Percentiles rank a stretch among this genome's conserved stretches.
phyloP scores from a whole-genome alignment of 1,140 invertebrate species.

The Drosophila tani region DNA sequence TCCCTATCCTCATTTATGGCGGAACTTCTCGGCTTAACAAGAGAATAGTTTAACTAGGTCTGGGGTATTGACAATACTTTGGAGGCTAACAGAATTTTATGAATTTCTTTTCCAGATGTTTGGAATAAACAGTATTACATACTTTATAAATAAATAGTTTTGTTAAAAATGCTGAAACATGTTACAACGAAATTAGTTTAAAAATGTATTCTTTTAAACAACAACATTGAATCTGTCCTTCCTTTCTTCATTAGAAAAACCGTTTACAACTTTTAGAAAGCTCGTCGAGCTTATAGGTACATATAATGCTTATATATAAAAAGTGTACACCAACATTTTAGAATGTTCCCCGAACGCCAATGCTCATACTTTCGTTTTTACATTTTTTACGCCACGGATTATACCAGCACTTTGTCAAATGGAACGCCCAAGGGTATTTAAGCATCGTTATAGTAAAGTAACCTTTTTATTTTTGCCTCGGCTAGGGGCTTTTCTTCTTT shows the following conservation, averaged over 20 bases:
- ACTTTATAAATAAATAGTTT: too few species aligned
- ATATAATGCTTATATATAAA: background rate
- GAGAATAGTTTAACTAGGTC: slow-evolving; percentile 33
- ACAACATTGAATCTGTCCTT: background rate
- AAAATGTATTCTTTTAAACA: background rate
- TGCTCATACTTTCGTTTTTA: slow-evolving; percentile 14
- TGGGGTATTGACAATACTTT: slow-evolving; percentile 33
- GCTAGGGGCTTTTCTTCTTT: slow-evolving; percentile 13
- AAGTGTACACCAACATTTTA: slow-evolving; percentile 25
- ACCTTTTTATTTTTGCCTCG: slow-evolving; percentile 17
- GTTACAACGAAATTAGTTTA: too few species aligned
- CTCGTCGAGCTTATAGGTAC: background rate
- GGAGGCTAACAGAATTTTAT: too few species aligned
- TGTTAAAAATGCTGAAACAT: too few species aligned
- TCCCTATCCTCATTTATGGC: slow-evolving; percentile 32
- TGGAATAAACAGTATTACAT: too few species aligned
- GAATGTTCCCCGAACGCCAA: slow-evolving; percentile 13
- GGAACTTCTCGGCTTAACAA: slow-evolving; percentile 30
- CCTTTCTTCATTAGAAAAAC: background rate
- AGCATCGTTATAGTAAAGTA: slow-evolving; percentile 7
- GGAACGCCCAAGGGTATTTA: slow-evolving; percentile 27
- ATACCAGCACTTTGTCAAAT: slow-evolving; percentile 27
- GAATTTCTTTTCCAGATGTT: too few species aligned
- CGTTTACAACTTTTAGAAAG: background rate
- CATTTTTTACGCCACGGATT: slow-evolving; percentile 22